Base-by-base conservation (phyloP, 2,797 vertebrate species). In the Heteromormyrus szaboi region DNA sequence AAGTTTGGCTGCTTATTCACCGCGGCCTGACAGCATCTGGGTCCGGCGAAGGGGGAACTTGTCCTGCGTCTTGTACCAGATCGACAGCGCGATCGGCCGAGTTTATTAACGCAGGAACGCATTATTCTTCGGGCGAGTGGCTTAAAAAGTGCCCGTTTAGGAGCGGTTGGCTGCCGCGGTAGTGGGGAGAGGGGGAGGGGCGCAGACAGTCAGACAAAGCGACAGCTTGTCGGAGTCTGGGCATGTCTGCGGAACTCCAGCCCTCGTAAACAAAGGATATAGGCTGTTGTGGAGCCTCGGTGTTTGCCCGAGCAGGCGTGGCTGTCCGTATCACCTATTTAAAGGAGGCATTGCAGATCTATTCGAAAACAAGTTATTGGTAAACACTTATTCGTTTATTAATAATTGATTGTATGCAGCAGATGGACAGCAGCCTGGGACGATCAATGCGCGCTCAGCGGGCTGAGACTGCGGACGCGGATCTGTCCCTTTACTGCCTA, bases 211-310 rank as follows among this genome's bases (percentile, higher is more conserved):
- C 95, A 96, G 95, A 96, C 96, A 96, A 96, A 96, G 96, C 95
- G 90, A 93, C 95, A 95, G 95, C 94, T 96, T 96, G 95, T 96
- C 94, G 94, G 93, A 95, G 95, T 96, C 94, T 95, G 95, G 94
- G 95, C 95, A 92, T 95, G 95, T 96, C 95, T 95, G 92, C 84
- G 93, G 91, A 92, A 93, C 68, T 86, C 90, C 93, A 94, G 91
- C 93, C 91, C 50, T 76, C 12, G 92, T 94, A 94, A 94, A 96
- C 96, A 96, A 96, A 96, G 94, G 93, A 94, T 94, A 91, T 89
- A 17, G 79, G 41, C 72, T 79, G 37, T 29, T 19, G 19, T 12
- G n/a, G 44, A 51, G 44, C 46, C 48, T 29, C 48, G 46, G 81
- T 48, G 81, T 25, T 25, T 29, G 46, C 48, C 22, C 9, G 33